Percentiles rank a stretch among this genome's conserved stretches.
Conservation (phyloP, 2,113 vertebrate species). For the Cariama cristata region DNA sequence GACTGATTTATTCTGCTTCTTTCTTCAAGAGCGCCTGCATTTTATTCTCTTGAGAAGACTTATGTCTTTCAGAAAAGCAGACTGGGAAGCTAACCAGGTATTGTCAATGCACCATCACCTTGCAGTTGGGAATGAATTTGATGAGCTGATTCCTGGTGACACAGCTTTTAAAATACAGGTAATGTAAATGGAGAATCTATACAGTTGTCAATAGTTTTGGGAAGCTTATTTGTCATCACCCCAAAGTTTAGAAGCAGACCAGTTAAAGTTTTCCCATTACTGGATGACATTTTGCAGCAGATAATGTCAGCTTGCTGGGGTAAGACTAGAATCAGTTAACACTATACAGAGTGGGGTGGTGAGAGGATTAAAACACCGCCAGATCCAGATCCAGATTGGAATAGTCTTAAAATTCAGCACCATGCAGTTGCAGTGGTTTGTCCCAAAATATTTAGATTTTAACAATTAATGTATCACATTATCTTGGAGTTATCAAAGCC, state of each 20-base stretch:
- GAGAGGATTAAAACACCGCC: neutral
- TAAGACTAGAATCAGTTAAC: neutral
- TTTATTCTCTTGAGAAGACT: conserved; percentile 14
- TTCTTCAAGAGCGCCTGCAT: neutral
- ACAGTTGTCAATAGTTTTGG: conserved; percentile 18
- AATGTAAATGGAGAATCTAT: conserved; percentile 37
- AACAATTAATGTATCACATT: neutral
- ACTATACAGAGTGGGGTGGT: neutral
- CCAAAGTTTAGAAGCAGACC: neutral
- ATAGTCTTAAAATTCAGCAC: neutral
- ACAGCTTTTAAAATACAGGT: conserved; percentile 15
- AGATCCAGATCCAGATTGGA: neutral
- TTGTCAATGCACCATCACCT: conserved; percentile 1
- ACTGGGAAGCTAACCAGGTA: conserved; percentile 3
- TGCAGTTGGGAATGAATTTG: conserved; percentile 14
- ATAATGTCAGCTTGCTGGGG: neutral
- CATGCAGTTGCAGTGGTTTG: neutral
- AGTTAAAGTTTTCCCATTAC: conserved; percentile 8
- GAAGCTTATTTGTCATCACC: conserved; percentile 22
- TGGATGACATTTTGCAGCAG: neutral
- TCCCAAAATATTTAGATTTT: neutral
- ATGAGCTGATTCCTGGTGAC: conserved; percentile 16
- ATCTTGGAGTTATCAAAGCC: neutral
- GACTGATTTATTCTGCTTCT: conserved; percentile 39
- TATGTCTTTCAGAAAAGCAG: neutral